Evolutionary conservation across 2,113 vertebrate species (phyloP).

Genomic region (Podilymbus podiceps): DNA sequence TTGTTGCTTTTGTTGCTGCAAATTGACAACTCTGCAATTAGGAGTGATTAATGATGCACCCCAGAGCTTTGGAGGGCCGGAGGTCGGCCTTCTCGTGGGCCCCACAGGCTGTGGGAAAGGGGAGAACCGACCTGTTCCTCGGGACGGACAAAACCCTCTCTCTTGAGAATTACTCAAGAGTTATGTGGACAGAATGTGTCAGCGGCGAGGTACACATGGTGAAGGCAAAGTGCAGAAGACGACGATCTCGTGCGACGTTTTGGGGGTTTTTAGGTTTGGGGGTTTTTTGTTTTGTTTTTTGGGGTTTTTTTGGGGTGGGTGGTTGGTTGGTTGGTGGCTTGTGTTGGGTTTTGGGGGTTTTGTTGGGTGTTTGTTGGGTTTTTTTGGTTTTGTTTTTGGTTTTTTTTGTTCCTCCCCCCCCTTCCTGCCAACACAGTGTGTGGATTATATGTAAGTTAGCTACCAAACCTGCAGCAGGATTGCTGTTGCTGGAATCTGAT

Average conservation of each 20-base stretch:
- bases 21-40: constrained; percentile 70
- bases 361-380: neutral
- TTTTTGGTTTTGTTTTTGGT: neutral
- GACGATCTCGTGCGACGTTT: neutral
- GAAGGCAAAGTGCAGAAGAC: neutral
- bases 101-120: constrained; percentile 64
- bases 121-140: neutral
- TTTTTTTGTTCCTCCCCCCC: too few species aligned
- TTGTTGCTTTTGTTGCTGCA: constrained; percentile 59
- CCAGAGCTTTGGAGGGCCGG: constrained; percentile 14
- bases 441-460: neutral
- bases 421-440: fast-evolving
- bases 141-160: neutral
- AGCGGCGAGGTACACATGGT: neutral
- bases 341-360: too few species aligned
- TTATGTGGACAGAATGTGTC: constrained; percentile 2
- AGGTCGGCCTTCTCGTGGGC: constrained; percentile 47
- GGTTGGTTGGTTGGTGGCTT: too few species aligned
- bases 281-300: too few species aligned
- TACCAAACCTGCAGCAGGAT: neutral
- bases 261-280: too few species aligned
- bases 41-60: constrained; percentile 70
- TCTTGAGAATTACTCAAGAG: neutral
- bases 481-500: neutral
- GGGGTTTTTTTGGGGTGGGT: too few species aligned